Conservation (phyloP, 2,797 vertebrate species). For the Cynopterus sphinx region DNA sequence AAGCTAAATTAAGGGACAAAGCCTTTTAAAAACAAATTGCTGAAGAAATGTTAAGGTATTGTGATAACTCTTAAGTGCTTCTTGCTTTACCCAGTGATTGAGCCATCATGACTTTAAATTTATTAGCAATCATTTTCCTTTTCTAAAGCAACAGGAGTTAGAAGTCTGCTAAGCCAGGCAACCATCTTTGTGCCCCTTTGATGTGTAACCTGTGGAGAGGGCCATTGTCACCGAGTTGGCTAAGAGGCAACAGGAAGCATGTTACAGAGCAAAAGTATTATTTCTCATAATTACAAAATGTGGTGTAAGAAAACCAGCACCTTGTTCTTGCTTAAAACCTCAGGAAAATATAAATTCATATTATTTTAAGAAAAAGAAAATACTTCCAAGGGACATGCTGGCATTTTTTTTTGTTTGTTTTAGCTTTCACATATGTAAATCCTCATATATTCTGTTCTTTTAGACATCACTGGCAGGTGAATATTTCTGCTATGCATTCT, state of each 20-base stretch:
- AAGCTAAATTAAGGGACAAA: slow-evolving; percentile 6
- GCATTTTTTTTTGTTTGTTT: background rate
- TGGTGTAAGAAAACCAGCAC: background rate
- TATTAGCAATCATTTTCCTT: slow-evolving; percentile 52
- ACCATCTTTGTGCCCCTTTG: background rate
- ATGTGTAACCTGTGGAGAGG: slow-evolving; percentile 5
- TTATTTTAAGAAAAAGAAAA: background rate
- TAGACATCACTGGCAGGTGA: background rate
- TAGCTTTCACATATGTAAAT: slow-evolving; percentile 3
- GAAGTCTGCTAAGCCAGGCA: background rate
- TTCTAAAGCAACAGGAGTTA: slow-evolving; percentile 11
- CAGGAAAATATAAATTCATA: slow-evolving; percentile 25
- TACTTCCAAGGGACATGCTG: background rate
- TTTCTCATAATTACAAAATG: slow-evolving; percentile 58
- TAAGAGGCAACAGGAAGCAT: background rate
- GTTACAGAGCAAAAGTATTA: background rate
- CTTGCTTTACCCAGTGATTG: background rate
- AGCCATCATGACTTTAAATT: slow-evolving; percentile 18
- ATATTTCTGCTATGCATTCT: background rate
- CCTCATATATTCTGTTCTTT: background rate
- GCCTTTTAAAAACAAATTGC: slow-evolving; percentile 35
- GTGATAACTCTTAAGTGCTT: background rate
- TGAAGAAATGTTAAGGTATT: slow-evolving; percentile 8
- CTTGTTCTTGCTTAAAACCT: slow-evolving; percentile 35
- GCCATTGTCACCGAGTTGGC: slow-evolving; percentile 42